Evolutionary conservation across 2,888 invertebrate species (phyloP).

Genomic region (Spisula subtruncata): DNA sequence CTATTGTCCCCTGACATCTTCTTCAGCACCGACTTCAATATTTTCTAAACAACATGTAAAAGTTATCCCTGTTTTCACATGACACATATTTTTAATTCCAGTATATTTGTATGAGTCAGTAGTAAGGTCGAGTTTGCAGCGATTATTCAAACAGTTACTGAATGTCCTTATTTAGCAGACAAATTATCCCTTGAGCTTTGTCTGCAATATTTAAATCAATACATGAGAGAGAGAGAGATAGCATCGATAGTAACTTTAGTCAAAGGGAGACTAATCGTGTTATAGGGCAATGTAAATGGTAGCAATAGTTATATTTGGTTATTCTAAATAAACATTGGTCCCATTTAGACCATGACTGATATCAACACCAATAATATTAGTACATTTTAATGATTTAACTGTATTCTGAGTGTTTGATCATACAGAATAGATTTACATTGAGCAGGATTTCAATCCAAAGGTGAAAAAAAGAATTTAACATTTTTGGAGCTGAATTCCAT

Average conservation of each 20-base stretch:
- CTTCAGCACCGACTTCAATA: neutral
- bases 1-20: neutral
- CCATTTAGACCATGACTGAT: too few relatives aligned
- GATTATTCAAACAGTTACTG: neutral
- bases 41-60: neutral
- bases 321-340: too few relatives aligned
- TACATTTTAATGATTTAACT: too few relatives aligned
- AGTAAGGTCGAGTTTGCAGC: neutral
- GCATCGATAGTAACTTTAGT: neutral
- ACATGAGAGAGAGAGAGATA: neutral
- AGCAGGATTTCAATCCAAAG: too few relatives aligned
- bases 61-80: neutral
- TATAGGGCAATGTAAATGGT: neutral
- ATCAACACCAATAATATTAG: too few relatives aligned
- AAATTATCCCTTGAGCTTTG: neutral
- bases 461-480: too few relatives aligned
- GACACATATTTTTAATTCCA: slow-evolving; percentile 6
- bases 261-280: neutral
- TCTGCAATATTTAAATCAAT: slow-evolving; percentile 11
- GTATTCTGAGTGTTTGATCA: too few relatives aligned
- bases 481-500: too few relatives aligned
- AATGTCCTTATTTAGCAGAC: neutral
- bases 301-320: slow-evolving; percentile 2
- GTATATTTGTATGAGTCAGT: neutral
- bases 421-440: too few relatives aligned